Base-by-base conservation (phyloP, 2,888 invertebrate species). In the Litoditis marina region DNA sequence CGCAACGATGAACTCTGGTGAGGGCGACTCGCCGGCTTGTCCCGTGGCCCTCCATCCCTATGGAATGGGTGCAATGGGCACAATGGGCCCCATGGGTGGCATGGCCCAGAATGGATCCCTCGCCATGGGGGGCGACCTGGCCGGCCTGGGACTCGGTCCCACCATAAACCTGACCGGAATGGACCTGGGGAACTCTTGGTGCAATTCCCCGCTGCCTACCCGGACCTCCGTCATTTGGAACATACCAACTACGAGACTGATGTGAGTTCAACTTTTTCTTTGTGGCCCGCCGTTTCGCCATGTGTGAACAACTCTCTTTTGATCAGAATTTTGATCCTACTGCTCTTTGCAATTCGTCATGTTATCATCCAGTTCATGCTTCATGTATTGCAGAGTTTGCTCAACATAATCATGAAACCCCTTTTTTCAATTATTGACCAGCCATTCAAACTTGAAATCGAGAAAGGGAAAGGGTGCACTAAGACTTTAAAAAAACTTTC, bases 151-250 rank as follows among this genome's bases (percentile, higher is more conserved):
- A 47, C 47, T 36, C 22, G n/a, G 31, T 13, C 47, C 49, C 11
- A 42, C 42, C 4, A 4, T 19, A 3, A 47, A 47, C 2, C 8
- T 49, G 6, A 46, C 39, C 8, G n/a, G 42, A 1, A 28, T 47
- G 27, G 60, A 60, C 44, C 11, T 60, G 7, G 22, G 44, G 16
- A n/a, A 39, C 11, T 28, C 54, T 8, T 61, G 60, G 60, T 53
- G 53, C 32, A 30, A 31, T 8, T n/a, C 54, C 31, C 60, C 60
- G 19, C n/a, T 7, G 28, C 50, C 50, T 61, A 61, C 32, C 60
- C 28, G 16, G 60, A 61, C 36, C 32, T 61, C 36, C 34, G 60
- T 13, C 22, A 22, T 2, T 27, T 61, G 19, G 60, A 61, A 0
- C n/a, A 46, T 7, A 31, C n/a, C 31, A n/a, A 28, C 6, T 61